Evolutionary conservation across 2,888 invertebrate species (phyloP).

Genomic region (Diachrysia chrysitis): DNA sequence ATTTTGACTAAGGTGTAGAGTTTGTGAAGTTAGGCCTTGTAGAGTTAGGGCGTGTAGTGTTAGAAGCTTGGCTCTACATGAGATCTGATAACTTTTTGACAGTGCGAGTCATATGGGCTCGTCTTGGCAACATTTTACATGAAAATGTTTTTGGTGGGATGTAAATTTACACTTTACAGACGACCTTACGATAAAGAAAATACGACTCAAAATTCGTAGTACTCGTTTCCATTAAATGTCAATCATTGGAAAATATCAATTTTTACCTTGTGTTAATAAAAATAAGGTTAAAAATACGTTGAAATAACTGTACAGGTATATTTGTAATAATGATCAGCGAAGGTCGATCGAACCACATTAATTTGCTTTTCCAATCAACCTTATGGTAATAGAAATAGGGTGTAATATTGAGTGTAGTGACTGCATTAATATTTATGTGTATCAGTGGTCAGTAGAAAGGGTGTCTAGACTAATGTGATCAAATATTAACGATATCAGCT

Average conservation of each 20-base stretch:
- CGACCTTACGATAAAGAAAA: slow-evolving; percentile 24
- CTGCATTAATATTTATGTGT: background rate
- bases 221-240: slow-evolving; percentile 9
- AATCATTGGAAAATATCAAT: background rate
- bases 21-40: no score
- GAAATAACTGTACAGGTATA: slow-evolving; percentile 11
- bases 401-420: background rate
- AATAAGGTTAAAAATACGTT: slow-evolving; percentile 16
- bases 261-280: background rate
- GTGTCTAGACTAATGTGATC: slow-evolving; percentile 45
- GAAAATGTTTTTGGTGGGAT: no score
- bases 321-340: slow-evolving; percentile 20
- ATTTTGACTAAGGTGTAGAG: no score
- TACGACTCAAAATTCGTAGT: slow-evolving; percentile 24
- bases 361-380: background rate
- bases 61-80: no score
- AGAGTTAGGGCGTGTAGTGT: no score
- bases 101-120: no score
- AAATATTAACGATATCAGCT: slow-evolving; percentile 41
- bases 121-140: no score
- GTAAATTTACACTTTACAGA: slow-evolving; percentile 18
- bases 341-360: slow-evolving; percentile 26
- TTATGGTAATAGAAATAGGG: fast-evolving
- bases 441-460: slow-evolving; percentile 15
- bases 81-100: no score